Conservation (phyloP, 2,888 invertebrate species). For the Acleris literana region DNA sequence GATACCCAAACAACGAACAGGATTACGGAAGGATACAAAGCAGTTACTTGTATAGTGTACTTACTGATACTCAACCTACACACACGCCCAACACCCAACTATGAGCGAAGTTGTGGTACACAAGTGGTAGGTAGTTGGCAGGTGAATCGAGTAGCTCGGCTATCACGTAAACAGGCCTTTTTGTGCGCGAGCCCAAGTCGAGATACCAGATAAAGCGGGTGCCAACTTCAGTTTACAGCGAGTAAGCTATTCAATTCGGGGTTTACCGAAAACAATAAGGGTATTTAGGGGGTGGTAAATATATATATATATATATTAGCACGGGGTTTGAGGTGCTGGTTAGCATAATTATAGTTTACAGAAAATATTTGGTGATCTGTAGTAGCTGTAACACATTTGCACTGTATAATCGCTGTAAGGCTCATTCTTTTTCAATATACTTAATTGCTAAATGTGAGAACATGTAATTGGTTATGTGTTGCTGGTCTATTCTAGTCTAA, state of each 20-base stretch:
- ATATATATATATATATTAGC: too few relatives aligned
- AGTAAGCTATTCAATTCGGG: conserved; percentile 27
- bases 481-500: too few relatives aligned
- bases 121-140: conserved; percentile 29
- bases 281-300: background rate
- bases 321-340: too few relatives aligned
- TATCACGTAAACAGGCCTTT: conserved; percentile 35
- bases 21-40: conserved; percentile 19
- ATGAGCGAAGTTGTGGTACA: conserved; percentile 4
- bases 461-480: too few relatives aligned
- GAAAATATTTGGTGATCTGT: too few relatives aligned
- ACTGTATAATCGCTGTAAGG: too few relatives aligned
- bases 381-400: too few relatives aligned
- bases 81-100: conserved; percentile 4
- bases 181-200: conserved; percentile 28
- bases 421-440: too few relatives aligned
- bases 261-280: conserved; percentile 11
- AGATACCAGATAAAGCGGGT: conserved; percentile 35
- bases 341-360: too few relatives aligned
- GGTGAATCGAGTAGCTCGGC: conserved; percentile 34
- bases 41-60: conserved; percentile 5
- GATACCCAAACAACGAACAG: conserved; percentile 2
- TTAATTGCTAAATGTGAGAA: too few relatives aligned
- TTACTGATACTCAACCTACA: background rate
- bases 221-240: conserved; percentile 32